A percentile compares a stretch with the other conserved stretches of the same genome.
Conservation (phyloP, 2,113 vertebrate species). For the Jacana jacana region DNA sequence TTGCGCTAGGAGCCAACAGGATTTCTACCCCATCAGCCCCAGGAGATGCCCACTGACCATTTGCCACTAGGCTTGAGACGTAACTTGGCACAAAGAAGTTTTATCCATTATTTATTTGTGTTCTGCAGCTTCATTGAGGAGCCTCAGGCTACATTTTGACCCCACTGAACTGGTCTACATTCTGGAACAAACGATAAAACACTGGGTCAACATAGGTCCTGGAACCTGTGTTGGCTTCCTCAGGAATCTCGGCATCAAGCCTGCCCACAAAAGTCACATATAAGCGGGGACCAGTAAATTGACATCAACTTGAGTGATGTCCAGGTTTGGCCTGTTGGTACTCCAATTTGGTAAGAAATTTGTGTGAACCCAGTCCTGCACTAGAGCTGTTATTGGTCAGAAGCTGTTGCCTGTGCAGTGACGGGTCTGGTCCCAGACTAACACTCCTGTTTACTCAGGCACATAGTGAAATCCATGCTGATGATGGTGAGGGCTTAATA, state of each 20-base stretch:
- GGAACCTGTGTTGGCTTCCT: slow-evolving; percentile 23
- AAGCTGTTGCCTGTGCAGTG: neutral
- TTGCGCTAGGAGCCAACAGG: neutral
- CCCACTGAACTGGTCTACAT: slow-evolving; percentile 43
- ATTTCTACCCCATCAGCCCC: slow-evolving; percentile 7
- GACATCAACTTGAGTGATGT: neutral
- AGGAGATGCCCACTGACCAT: neutral
- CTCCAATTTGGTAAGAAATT: neutral
- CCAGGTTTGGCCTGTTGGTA: neutral
- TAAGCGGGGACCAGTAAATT: neutral
- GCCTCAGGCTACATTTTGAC: slow-evolving; percentile 37
- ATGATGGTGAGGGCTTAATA: neutral
- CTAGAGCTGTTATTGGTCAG: neutral
- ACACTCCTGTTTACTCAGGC: neutral
- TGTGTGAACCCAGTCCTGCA: neutral
- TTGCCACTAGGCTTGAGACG: neutral
- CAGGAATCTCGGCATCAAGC: neutral
- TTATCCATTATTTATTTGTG: slow-evolving; percentile 53
- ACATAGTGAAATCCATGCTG: neutral
- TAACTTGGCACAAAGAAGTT: slow-evolving; percentile 24
- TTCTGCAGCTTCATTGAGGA: slow-evolving; percentile 33
- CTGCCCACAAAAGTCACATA: neutral
- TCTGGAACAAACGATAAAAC: slow-evolving; percentile 55
- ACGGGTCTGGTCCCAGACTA: neutral
- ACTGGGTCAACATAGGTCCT: slow-evolving; percentile 32